phyloP scores from a whole-genome alignment of 2,113 vertebrate genomes.

The Meriones unguiculatus region DNA sequence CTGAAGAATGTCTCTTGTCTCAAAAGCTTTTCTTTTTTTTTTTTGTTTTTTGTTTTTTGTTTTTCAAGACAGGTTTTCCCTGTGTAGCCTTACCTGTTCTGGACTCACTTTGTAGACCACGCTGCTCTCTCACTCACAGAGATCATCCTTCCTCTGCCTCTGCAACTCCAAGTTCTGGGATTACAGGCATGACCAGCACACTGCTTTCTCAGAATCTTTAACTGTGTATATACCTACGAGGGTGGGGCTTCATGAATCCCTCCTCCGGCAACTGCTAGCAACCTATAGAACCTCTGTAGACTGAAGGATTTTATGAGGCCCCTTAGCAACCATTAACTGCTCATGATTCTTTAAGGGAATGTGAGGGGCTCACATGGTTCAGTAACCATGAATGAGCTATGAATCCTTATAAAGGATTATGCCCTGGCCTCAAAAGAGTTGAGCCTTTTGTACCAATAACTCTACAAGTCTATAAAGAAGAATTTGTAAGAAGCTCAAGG shows the following conservation, averaged over 20 bases:
- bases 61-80: too few species aligned
- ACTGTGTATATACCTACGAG: not conserved
- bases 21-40: too few species aligned
- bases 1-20: not conserved
- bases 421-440: not conserved
- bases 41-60: too few species aligned
- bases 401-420: too few species aligned
- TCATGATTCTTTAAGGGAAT: not conserved
- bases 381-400: not conserved
- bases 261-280: not conserved
- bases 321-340: not conserved
- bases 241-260: not conserved
- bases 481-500: not conserved
- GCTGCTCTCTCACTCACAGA: too few species aligned
- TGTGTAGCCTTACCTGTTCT: too few species aligned
- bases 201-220: not conserved
- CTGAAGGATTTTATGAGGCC: not conserved
- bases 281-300: not conserved
- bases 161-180: too few species aligned
- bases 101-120: too few species aligned
- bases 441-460: not conserved
- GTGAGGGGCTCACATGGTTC: not conserved
- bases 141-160: too few species aligned
- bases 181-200: too few species aligned
- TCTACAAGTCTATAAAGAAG: not conserved